phyloP scores from a whole-genome alignment of 2,797 vertebrate genomes.

The Pseudomugil tenellus region DNA sequence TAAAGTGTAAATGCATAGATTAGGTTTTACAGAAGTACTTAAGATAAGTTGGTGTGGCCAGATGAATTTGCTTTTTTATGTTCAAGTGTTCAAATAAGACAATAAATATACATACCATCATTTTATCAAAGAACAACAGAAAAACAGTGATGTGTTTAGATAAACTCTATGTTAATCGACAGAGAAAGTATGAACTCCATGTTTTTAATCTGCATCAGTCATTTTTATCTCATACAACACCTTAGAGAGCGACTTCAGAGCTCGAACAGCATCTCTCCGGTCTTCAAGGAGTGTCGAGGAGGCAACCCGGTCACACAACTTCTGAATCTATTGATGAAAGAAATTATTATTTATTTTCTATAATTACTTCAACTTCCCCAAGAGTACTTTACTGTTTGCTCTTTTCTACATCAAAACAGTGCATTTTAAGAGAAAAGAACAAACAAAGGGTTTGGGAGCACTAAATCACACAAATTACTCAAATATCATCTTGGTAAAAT shows the following conservation, averaged over 20 bases:
- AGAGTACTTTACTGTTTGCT: background rate
- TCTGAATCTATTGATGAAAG: conserved; percentile 90
- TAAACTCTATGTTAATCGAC: background rate
- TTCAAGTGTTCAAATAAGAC: background rate
- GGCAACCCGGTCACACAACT: conserved; percentile 94
- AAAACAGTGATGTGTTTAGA: background rate
- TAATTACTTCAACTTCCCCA: background rate
- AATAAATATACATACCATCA: background rate
- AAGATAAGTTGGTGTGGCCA: background rate
- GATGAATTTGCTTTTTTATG: background rate
- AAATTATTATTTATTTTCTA: background rate
- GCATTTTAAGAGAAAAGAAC: background rate
- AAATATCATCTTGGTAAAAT: background rate
- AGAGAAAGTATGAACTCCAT: background rate
- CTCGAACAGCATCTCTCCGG: conserved; percentile 95
- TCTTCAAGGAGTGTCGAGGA: conserved; percentile 96
- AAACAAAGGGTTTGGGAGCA: too few relatives aligned
- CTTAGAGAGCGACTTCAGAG: conserved; percentile 96
- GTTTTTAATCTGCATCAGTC: background rate
- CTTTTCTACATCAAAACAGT: background rate
- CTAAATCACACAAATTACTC: too few relatives aligned
- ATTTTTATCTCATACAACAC: conserved; percentile 46
- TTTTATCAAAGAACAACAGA: background rate
- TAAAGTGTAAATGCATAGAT: background rate
- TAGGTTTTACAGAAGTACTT: too few relatives aligned